Base-by-base conservation (phyloP, 2,113 vertebrate species). In the Ardeotis arabs region DNA sequence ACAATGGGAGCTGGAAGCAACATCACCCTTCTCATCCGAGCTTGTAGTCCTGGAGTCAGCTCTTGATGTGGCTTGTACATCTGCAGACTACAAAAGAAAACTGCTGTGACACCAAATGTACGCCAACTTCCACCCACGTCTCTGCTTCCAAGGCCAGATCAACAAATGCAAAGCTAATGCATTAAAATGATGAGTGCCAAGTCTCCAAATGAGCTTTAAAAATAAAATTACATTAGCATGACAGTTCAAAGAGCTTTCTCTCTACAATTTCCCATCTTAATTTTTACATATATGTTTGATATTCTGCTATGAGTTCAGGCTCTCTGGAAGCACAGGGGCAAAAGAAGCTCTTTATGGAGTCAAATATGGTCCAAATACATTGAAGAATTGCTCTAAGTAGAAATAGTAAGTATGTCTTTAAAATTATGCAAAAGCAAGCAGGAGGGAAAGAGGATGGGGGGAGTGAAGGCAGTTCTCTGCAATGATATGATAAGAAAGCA, bases 351-450 rank as follows among this genome's bases (percentile, higher is more conserved):
- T 77, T 93, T 59, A 60, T 78, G 63, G 25, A 89, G 37, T 82
- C 63, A 58, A 74, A 84, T 29, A 58, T 22, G 39, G 41, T 80
- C 47, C 72, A 84, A 96, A 96, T 28, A 70, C 23, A 66, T 20
- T 93, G 74, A 95, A 52, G 15, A 84, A 53, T 11, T 45, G 31
- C 25, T 77, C 47, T 60, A 41, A 69, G 33, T 78, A 83, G 93
- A 94, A 93, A 93, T n/a, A 94, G 29, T 41, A 96, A 93, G 20
- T 81, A 81, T 60, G 77, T 60, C 88, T 77, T 85, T 93, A 90
- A 96, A 95, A 79, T 87, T 93, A 92, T 85, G 52, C 87, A 93
- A 89, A 92, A 80, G 74, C 22, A 84, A 64, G 75, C 45, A 58
- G 67, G 12, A 92, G 39, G 25, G 28, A 82, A 87, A 90, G 37